phyloP scores from a whole-genome alignment of 2,113 vertebrate genomes.

The Leptobrachium ailaonicum region DNA sequence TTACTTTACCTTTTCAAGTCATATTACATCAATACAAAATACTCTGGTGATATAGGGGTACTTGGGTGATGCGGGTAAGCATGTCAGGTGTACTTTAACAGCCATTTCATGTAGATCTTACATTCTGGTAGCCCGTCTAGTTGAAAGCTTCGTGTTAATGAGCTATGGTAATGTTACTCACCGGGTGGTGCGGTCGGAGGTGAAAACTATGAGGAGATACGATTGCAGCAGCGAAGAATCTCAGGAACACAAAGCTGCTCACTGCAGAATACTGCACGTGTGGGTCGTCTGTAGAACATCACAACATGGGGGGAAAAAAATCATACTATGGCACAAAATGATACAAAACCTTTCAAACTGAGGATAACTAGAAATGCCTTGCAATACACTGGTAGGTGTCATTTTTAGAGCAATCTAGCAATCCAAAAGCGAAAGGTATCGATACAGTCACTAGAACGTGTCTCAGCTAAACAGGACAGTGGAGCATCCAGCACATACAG shows the following conservation, averaged over 20 bases:
- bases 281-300: constrained; percentile 83
- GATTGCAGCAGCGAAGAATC: constrained; percentile 96
- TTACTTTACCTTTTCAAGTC: too few species aligned
- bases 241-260: constrained; percentile 98
- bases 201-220: constrained; percentile 95
- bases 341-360: not conserved
- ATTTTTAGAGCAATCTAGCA: not conserved
- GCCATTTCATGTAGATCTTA: too few species aligned
- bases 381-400: not conserved
- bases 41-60: too few species aligned
- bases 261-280: constrained; percentile 97
- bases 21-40: too few species aligned
- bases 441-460: not conserved
- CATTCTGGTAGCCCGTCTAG: too few species aligned
- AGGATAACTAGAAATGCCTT: not conserved
- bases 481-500: constrained; percentile 16
- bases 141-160: too few species aligned
- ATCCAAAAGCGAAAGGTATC: not conserved
- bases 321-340: not conserved
- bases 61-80: too few species aligned
- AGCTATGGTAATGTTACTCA: constrained; percentile 68
- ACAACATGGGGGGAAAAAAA: constrained; percentile 11
- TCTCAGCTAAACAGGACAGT: not conserved
- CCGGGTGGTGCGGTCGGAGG: constrained; percentile 93
- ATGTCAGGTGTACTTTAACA: too few species aligned